Conservation (phyloP, 2,888 invertebrate species). For the Ommatoiulus sabulosus region DNA sequence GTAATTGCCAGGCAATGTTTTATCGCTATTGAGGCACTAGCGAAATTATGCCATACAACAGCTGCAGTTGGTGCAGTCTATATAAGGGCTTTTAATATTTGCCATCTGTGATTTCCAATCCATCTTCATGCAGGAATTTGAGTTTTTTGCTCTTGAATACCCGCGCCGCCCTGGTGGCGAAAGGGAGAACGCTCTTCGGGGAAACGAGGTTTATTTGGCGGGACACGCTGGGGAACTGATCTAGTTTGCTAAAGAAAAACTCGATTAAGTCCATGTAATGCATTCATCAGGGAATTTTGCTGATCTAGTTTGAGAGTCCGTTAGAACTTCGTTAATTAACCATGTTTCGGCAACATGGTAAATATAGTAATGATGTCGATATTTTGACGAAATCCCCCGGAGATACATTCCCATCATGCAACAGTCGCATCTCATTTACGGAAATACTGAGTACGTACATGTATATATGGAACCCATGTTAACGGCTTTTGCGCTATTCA, state of each 20-base stretch:
- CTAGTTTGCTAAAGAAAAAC: too few species aligned
- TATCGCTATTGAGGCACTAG: neutral
- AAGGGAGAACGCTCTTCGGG: neutral
- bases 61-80: neutral
- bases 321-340: neutral
- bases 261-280: too few species aligned
- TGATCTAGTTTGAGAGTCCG: neutral
- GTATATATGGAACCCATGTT: too few species aligned
- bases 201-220: neutral
- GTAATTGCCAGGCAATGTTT: conserved; percentile 22
- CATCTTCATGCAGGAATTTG: conserved; percentile 7
- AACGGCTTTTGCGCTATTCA: too few species aligned
- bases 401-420: too few species aligned
- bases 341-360: too few species aligned
- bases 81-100: conserved; percentile 22
- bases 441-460: too few species aligned
- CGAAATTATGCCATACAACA: conserved; percentile 1
- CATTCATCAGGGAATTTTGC: neutral
- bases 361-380: too few species aligned
- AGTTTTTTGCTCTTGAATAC: neutral
- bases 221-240: neutral
- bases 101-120: conserved; percentile 34
- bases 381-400: too few species aligned
- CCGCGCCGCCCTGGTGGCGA: neutral
- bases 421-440: too few species aligned